A percentile compares a stretch with the other conserved stretches of the same genome.
Evolutionary conservation across 2,113 vertebrate genomes (phyloP).

Genomic region (Rhinoptilus africanus): DNA sequence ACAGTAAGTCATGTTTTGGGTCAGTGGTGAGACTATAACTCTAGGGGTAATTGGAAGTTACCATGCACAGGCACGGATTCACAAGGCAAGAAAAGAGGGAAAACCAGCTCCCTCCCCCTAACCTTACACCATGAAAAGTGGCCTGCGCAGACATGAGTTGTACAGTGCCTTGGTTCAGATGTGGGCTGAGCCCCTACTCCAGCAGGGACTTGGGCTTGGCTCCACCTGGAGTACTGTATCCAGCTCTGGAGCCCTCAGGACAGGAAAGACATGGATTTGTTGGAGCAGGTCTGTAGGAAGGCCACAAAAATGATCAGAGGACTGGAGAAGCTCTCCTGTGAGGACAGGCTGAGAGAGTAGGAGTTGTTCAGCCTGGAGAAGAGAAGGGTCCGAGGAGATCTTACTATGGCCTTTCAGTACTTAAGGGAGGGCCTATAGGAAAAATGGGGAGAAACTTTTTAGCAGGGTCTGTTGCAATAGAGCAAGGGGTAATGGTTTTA

Average conservation of each 20-base stretch:
- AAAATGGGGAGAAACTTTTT: not conserved
- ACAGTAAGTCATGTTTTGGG: not conserved
- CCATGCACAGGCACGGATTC: not conserved
- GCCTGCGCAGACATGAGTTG: not conserved
- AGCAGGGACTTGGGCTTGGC: not conserved
- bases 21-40: not conserved
- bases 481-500: not conserved
- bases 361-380: not conserved
- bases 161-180: not conserved
- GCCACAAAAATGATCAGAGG: not conserved
- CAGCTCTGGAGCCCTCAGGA: not conserved
- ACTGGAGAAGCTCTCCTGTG: not conserved
- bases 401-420: not conserved
- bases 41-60: not conserved
- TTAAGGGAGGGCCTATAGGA: not conserved
- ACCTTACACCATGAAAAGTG: not conserved
- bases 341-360: not conserved
- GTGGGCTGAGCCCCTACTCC: not conserved
- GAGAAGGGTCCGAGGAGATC: not conserved
- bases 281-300: not conserved
- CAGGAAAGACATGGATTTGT: not conserved
- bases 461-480: not conserved
- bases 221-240: not conserved
- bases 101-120: not conserved
- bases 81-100: not conserved